phyloP scores from a whole-genome alignment of 2,888 invertebrate species.

The Darwinula stevensoni region DNA sequence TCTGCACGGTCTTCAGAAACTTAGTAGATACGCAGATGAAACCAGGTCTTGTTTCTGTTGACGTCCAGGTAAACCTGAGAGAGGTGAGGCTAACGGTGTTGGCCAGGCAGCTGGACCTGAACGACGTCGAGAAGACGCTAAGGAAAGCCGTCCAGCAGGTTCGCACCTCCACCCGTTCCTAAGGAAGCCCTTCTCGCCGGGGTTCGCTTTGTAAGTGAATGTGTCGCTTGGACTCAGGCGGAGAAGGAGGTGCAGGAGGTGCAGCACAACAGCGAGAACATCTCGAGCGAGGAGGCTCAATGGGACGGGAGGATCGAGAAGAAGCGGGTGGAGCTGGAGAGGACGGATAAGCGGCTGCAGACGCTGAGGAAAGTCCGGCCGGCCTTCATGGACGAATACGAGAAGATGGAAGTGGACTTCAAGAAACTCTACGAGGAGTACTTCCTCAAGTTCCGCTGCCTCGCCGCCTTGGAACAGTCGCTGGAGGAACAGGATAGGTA shows the following conservation, averaged over 20 bases:
- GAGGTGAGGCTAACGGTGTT: constrained; percentile 49
- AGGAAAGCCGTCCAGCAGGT: constrained; percentile 31
- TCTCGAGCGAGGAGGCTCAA: constrained; percentile 59
- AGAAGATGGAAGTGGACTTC: constrained; percentile 53
- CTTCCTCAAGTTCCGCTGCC: constrained; percentile 54
- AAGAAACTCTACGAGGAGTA: constrained; percentile 59
- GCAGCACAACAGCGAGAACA: constrained; percentile 25
- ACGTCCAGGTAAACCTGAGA: constrained; percentile 21
- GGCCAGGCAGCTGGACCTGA: constrained; percentile 45
- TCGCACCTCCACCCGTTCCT: no score
- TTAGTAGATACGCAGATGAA: no score
- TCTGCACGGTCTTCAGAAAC: no score
- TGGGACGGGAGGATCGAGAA: constrained; percentile 76
- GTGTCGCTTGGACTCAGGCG: no score
- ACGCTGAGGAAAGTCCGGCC: constrained; percentile 86
- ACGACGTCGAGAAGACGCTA: constrained; percentile 45
- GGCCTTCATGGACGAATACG: constrained; percentile 86
- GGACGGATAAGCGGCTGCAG: constrained; percentile 71
- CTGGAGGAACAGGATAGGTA: constrained; percentile 51
- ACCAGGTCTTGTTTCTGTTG: no score
- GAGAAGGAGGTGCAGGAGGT: neutral
- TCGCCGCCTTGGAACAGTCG: constrained; percentile 59
- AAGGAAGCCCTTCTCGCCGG: no score
- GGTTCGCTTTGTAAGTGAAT: no score
- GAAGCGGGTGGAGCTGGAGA: constrained; percentile 54